Conservation (phyloP, 92 coral and sea anemone genomes). For the Parazoanthus swiftii region DNA sequence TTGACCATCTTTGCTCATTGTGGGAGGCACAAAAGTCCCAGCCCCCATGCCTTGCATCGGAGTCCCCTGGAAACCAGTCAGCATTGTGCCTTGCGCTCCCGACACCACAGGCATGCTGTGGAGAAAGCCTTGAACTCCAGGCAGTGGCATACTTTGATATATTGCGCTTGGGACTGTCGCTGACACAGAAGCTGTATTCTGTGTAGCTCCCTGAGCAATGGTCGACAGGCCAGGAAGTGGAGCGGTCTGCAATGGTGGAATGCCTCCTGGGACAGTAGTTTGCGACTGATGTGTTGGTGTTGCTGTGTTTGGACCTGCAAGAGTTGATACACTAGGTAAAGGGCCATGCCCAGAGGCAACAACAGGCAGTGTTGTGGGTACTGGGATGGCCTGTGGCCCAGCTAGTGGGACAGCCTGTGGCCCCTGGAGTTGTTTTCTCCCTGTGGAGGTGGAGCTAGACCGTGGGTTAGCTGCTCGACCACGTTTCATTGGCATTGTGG, state of each 20-base stretch:
- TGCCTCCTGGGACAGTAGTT: conserved; percentile 19
- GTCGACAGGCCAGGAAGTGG: conserved; percentile 27
- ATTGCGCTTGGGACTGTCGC: conserved; percentile 40
- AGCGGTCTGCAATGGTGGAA: conserved; percentile 26
- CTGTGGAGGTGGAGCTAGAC: conserved; percentile 16
- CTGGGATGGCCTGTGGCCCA: background rate
- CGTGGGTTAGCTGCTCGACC: conserved; percentile 7
- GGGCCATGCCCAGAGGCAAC: background rate
- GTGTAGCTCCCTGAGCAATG: conserved; percentile 5
- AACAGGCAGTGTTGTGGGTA: background rate
- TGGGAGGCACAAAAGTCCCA: conserved; percentile 56
- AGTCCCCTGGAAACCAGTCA: conserved; percentile 73
- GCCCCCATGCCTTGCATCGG: conserved; percentile 69
- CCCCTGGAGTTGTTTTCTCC: conserved; percentile 4
- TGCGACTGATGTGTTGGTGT: conserved; percentile 28
- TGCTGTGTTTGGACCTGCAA: background rate
- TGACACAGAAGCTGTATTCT: conserved; percentile 24
- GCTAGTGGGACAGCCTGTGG: background rate
- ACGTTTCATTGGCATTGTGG: background rate
- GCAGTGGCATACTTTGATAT: conserved; percentile 60
- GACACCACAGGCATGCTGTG: conserved; percentile 71
- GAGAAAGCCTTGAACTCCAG: conserved; percentile 66
- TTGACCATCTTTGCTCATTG: conserved; percentile 81
- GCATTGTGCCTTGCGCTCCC: conserved; percentile 68
- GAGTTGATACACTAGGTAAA: conserved; percentile 33